Evolutionary conservation across 2,113 vertebrate genomes (phyloP).

Genomic region (Cheirogaleus medius): DNA sequence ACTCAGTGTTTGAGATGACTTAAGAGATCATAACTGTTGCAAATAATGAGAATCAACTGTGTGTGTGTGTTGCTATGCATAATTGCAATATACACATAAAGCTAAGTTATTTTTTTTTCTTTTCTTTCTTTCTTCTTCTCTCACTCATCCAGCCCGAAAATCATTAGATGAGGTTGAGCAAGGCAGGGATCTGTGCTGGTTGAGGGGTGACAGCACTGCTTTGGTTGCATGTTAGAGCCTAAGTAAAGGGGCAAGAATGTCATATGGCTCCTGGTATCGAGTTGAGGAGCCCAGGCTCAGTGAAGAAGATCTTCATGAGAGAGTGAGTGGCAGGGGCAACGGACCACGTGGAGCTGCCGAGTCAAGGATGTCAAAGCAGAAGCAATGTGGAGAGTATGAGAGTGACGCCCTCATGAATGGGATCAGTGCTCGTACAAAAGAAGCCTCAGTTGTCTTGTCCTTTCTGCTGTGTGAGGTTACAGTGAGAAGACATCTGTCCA

Average conservation of each 20-base stretch:
- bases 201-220: background rate
- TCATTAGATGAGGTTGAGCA: background rate
- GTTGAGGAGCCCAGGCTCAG: background rate
- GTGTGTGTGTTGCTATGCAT: too few relatives aligned
- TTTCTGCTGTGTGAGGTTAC: background rate
- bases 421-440: background rate
- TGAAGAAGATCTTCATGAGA: background rate
- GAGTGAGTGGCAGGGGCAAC: background rate
- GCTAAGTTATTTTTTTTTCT: background rate
- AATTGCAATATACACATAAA: background rate
- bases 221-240: background rate
- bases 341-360: background rate
- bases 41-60: background rate
- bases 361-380: background rate
- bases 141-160: background rate
- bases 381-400: background rate
- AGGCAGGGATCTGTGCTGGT: background rate
- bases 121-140: background rate
- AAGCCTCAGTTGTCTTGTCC: background rate
- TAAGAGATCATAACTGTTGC: background rate
- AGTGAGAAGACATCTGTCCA: background rate
- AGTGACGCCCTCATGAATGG: background rate
- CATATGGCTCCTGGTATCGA: background rate
- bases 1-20: background rate
- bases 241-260: too few relatives aligned